These are phyloP conservation scores for Hemaris fuciformis DNA, from an alignment of 2,888 invertebrate genomes.

Conservation along the genomic window DNA sequence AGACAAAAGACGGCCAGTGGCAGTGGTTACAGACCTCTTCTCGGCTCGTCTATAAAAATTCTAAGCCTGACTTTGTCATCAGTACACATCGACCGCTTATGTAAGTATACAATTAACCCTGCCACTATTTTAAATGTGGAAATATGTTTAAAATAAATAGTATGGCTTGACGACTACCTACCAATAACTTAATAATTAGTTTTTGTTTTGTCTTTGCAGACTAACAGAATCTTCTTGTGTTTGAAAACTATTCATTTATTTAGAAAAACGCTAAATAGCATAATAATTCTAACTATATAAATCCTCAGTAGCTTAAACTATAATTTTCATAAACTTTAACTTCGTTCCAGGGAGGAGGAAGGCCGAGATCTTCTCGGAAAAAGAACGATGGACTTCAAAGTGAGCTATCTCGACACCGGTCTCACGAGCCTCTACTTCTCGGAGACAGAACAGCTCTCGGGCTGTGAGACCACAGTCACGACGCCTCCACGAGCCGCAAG, in stretches of 20 bases:
- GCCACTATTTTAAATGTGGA: too few species aligned
- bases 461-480: constrained; percentile 83
- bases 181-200: too few species aligned
- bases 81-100: constrained; percentile 99
- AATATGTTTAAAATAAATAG: too few species aligned
- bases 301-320: neutral
- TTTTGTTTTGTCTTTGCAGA: too few species aligned
- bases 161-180: too few species aligned
- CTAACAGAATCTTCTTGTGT: too few species aligned
- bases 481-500: constrained; percentile 90
- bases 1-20: constrained; percentile 96
- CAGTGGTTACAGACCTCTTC: constrained; percentile 99
- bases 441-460: constrained; percentile 89
- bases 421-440: constrained; percentile 95
- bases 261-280: too few species aligned
- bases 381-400: constrained; percentile 99
- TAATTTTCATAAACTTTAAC: neutral
- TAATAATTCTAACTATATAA: too few species aligned
- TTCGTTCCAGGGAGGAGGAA: constrained; percentile 94
- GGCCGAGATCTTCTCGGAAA: constrained; percentile 98
- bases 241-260: too few species aligned
- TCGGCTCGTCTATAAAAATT: constrained; percentile 98
- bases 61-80: constrained; percentile 99
- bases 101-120: constrained; percentile 82
- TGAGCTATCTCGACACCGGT: constrained; percentile 97